Conservation (phyloP, 2,888 invertebrate species). For the Lasius fuliginosus region DNA sequence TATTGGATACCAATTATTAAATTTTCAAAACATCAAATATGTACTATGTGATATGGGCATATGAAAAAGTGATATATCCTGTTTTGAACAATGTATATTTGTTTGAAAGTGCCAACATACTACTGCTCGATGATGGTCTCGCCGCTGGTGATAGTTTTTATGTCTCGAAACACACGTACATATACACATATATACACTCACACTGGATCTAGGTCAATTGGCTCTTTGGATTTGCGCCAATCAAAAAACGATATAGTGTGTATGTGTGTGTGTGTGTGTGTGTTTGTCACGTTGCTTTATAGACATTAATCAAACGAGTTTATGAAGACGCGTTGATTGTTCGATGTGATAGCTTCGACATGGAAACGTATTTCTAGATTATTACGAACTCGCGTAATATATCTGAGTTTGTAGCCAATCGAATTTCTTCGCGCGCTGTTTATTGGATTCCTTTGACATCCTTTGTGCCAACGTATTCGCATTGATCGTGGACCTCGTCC, state of each 20-base stretch:
- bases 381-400: constrained; percentile 47
- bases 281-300: background rate
- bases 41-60: background rate
- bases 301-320: constrained; percentile 25
- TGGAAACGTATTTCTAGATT: constrained; percentile 46
- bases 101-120: background rate
- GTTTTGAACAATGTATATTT: constrained; percentile 3
- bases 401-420: constrained; percentile 35
- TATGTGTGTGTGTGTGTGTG: background rate
- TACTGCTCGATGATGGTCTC: constrained; percentile 6
- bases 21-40: constrained; percentile 19
- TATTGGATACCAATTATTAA: background rate
- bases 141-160: constrained; percentile 30
- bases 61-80: constrained; percentile 24
- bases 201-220: constrained; percentile 42
- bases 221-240: constrained; percentile 37
- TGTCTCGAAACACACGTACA: background rate
- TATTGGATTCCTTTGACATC: constrained; percentile 58
- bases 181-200: background rate
- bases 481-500: constrained; percentile 19
- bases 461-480: constrained; percentile 47
- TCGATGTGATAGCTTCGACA: background rate
- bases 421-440: constrained; percentile 49
- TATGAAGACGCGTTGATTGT: constrained; percentile 43
- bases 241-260: constrained; percentile 24